Conservation (phyloP, 2,113 vertebrate genomes). For the Steatornis caripensis region DNA sequence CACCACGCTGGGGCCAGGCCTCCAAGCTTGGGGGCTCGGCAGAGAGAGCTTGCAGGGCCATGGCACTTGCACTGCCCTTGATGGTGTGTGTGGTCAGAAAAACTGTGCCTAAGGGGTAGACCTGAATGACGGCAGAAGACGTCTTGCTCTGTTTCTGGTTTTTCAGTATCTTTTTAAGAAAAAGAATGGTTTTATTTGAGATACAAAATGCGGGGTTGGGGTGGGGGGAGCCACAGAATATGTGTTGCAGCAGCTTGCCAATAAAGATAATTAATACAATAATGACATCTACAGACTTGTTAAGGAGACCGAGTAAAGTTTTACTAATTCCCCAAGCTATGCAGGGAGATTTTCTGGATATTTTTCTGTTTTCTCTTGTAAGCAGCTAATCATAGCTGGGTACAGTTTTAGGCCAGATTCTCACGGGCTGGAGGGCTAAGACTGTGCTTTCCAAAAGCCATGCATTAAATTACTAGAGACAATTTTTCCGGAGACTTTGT, state of each 20-base stretch:
- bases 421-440: neutral
- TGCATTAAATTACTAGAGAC: neutral
- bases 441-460: neutral
- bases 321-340: neutral
- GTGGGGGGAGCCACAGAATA: neutral
- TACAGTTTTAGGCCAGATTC: neutral
- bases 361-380: neutral
- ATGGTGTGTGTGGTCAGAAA: rapidly evolving
- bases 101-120: rapidly evolving
- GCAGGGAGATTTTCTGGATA: neutral
- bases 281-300: neutral
- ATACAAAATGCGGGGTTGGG: rapidly evolving
- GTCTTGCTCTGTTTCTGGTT: neutral
- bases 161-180: neutral
- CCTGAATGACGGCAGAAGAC: neutral
- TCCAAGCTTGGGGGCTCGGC: too few species aligned
- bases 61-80: rapidly evolving
- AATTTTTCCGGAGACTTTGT: neutral
- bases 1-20: neutral
- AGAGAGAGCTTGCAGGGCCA: rapidly evolving
- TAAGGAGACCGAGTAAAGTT: neutral
- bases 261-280: neutral
- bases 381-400: neutral
- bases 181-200: neutral
- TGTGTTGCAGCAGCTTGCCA: neutral